Evolutionary conservation across 2,888 invertebrate genomes (phyloP).

Genomic region (Thera obeliscata): DNA sequence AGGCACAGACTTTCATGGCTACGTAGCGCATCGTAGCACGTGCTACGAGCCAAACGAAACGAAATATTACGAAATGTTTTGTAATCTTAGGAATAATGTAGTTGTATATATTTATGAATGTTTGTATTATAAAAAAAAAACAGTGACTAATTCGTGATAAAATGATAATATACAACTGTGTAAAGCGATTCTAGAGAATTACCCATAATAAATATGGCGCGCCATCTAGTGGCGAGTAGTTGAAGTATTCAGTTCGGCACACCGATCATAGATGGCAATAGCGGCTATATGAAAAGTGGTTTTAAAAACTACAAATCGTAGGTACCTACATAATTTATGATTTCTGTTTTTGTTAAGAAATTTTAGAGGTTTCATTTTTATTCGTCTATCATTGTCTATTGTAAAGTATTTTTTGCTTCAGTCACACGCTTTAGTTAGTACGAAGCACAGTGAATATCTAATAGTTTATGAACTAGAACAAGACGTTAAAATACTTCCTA

Average conservation of each 20-base stretch:
- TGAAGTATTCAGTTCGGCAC: slow-evolving; percentile 50
- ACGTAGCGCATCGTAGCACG: slow-evolving; percentile 47
- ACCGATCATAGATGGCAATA: slow-evolving; percentile 61
- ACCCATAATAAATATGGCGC: slow-evolving; percentile 20
- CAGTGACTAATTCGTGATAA: too few relatives aligned
- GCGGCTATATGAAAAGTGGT: background rate
- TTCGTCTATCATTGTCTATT: background rate
- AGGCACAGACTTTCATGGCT: slow-evolving; percentile 6
- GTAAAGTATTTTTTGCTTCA: background rate
- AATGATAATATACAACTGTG: too few relatives aligned
- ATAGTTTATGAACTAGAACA: slow-evolving; percentile 4
- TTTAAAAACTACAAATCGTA: background rate
- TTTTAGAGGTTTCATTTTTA: background rate
- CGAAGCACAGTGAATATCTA: slow-evolving; percentile 4
- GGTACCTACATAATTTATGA: background rate
- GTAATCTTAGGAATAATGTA: background rate
- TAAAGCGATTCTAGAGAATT: background rate
- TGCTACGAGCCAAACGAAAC: slow-evolving; percentile 45
- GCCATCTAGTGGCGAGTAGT: slow-evolving; percentile 72
- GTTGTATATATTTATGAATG: background rate
- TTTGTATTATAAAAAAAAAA: too few relatives aligned
- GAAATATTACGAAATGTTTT: too few relatives aligned
- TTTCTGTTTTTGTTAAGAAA: background rate
- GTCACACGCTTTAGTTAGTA: background rate
- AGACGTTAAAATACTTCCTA: slow-evolving; percentile 13